Base-by-base conservation (phyloP, 2,113 vertebrate species). In the Hemicordylus capensis region DNA sequence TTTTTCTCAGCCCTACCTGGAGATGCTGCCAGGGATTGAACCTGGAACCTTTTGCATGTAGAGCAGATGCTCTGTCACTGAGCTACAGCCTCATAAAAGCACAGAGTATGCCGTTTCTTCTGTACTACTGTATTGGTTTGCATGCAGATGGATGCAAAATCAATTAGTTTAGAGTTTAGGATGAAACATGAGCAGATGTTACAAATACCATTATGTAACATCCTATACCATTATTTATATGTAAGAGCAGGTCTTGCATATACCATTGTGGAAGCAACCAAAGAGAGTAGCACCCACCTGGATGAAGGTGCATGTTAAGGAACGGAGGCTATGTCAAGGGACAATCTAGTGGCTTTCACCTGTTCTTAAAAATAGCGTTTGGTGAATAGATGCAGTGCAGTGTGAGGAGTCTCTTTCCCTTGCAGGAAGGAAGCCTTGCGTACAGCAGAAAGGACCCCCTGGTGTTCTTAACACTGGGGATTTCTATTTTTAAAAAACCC, bases 381-480 rank as follows among this genome's bases (percentile, higher is more conserved):
- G 73, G 39, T 37, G 22, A 8, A 70, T 20, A 19, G 54, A 59
- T 79, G 31, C 6, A 73, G 61, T 51, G 39, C 22, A 39, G 63
- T 22, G 15, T n/a, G n/a, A n/a, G n/a, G n/a, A 69, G 17, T 19
- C 34, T 20, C n/a, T 19, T 26, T 51, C 46, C 54, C 31, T 46
- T 22, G 42, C 22, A 85, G 76, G 84, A 85, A 79, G 84, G 84
- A 85, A 85, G 76, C 63, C 26, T 72, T 22, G 59, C 31, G 22
- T 59, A 79, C 63, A 85, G 56, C 24, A 14, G 39, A 76, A 37
- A 42, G 51, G 83, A 78, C 80, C 75, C 46, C 61, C 80, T 64
- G 56, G 56, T 84, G 39, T 64, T 64, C 76, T 12, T 69, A 69
- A n/a, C 31, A 22, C 8, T 37, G 63, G 37, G 39, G 19, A 37